Evolutionary conservation across 2,888 invertebrate genomes (phyloP), one percentile per base, ranked within the genome.

Genomic region (Erebia aethiops): DNA sequence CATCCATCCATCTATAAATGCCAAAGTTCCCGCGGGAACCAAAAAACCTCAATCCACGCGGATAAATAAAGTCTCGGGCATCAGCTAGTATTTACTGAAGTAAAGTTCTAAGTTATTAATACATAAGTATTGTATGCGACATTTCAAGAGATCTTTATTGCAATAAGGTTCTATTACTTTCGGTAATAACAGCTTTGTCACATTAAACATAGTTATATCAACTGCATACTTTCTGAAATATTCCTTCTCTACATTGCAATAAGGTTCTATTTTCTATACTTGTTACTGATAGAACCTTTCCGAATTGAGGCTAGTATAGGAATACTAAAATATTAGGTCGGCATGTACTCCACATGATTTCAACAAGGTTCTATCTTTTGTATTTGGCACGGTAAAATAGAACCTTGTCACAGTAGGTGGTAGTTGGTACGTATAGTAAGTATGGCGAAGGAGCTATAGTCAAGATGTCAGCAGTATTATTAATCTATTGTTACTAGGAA

Each of bases 401-500:
- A 62, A 62, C 49, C 49, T 62, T 62, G 62, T 62, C 62, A 49
- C 49, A 49, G 62, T 62, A n/a, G 7, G 5, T 46, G 8, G 61
- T 18, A 2, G 7, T 3, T 61, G 2, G 61, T 18, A 2, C 10
- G 18, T 41, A 16, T 60, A 60, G 1, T 41, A 46, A 43, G 60
- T 67, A 70, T 49, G 13, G 41, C 62, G 46, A 66, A 62, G 72
- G 60, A 65, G 71, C 69, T 49, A 66, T 58, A 74, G 52, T 69
- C 72, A 52, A 69, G 72, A 75, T 76, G 77, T 77, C 77, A 76
- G 75, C 76, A 71, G 73, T 75, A 77, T 78, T 79, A 79, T 78
- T 79, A 79, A 80, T 80, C 78, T 80, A 78, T 79, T 79, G 79
- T 77, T 78, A 77, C 80, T 78, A 79, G 82, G 84, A 82, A 82